Percentiles rank a stretch among this genome's conserved stretches.
These are phyloP conservation scores for Alethe castanea DNA, from an alignment of 2,113 vertebrate genomes.

Conservation along the genomic window DNA sequence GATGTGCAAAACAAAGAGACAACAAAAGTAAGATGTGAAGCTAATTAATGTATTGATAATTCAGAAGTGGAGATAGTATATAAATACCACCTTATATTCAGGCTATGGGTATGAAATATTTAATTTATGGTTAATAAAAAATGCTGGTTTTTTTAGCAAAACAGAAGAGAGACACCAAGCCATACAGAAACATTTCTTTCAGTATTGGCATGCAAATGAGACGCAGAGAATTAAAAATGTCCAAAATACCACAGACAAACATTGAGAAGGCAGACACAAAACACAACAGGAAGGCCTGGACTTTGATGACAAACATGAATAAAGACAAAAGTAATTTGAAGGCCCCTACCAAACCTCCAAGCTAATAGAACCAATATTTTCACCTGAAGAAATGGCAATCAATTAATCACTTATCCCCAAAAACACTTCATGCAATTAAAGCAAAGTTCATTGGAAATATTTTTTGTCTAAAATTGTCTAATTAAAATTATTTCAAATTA, in stretches of 20 bases:
- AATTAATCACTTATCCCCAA: neutral
- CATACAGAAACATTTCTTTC: neutral
- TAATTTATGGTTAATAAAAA: neutral
- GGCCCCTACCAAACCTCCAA: fast-evolving
- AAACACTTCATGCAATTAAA: neutral
- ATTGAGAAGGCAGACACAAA: neutral
- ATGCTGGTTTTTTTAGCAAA: neutral
- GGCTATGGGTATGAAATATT: neutral
- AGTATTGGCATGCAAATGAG: neutral
- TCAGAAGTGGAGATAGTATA: neutral
- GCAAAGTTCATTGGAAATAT: neutral
- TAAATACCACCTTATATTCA: neutral
- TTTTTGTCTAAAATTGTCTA: neutral
- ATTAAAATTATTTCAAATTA: neutral
- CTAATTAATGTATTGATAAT: neutral
- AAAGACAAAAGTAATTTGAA: neutral
- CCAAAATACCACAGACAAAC: neutral
- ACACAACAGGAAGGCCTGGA: neutral
- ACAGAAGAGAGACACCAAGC: neutral
- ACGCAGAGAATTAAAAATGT: neutral
- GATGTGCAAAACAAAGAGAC: neutral
- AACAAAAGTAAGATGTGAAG: neutral
- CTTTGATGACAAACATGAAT: neutral
- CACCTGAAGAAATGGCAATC: neutral
- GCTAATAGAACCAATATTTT: neutral